Evolutionary conservation across 2,113 vertebrate species (phyloP), one percentile per base, ranked within the genome.

Genomic region (Dasypus novemcinctus): DNA sequence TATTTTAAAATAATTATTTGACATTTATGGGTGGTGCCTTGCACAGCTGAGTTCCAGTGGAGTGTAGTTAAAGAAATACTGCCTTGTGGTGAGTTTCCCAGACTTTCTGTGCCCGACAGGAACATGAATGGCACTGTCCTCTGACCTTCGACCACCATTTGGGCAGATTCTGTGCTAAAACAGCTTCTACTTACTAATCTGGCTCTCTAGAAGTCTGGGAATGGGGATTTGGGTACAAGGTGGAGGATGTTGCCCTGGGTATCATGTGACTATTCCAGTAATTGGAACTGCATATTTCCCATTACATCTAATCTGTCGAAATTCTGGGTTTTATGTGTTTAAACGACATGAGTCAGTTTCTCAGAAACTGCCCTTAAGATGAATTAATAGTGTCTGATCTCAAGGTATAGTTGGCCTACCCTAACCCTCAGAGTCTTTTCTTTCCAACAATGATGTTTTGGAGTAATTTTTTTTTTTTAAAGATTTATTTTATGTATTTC

Each of bases 241-340:
- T 89, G n/a, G 71, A 57, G 38, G 23, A 2, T 46, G 54, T 64
- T 57, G 38, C 41, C 46, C 61, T 92, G 49, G 17, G 23, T 64
- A 27, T 93, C 38, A 49, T 79, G 59, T 69, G 52, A 66, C 57
- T 84, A 21, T 96, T 95, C 75, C 95, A 84, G 93, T 86, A 89
- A 88, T 54, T 90, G 80, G 64, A 90, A 71, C 64, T 63, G 7
- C 90, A 4, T 91, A 74, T 96, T 95, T 97, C 90, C 90, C n/a
- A 64, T 95, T 79, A 86, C 4, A 52, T 96, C 89, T 94, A 27
- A 72, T 94, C 95, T 96, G 49, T 79, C 89, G 90, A 27, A 79
- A 83, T 93, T 89, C 57, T 0, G 0, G 87, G 31, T n/a, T 87
- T 75, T 96, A 31, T 84, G 31, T 94, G 33, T 87, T 89, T 93